Base-by-base conservation (phyloP, 2,113 vertebrate genomes). In the Muscicapa adusta region DNA sequence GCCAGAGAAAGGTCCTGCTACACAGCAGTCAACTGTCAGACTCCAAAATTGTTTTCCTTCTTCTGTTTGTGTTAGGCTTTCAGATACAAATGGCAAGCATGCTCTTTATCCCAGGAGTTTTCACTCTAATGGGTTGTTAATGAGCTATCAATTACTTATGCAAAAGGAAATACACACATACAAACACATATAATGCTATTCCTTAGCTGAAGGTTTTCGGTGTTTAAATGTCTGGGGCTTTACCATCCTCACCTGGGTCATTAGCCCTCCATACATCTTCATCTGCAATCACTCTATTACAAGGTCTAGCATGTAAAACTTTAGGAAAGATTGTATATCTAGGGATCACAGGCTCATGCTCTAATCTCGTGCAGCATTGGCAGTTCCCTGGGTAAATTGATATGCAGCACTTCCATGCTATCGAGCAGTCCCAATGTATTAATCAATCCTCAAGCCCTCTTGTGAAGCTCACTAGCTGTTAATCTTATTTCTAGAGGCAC, bases 91-190 rank as follows among this genome's bases (percentile, higher is more conserved):
- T 38, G 81, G 72, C 66, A 17, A 70, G 26, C 25, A 61, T 81
- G 54, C 34, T 95, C n/a, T 91, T 82, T 36, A 74, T 94, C 84
- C 89, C 93, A 79, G 48, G 83, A 80, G 72, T 62, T 94, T 96
- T 94, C 71, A 61, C 80, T 89, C 65, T 79, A 67, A 73, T 67
- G 54, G 63, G 48, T 86, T 96, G 78, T 85, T 94, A 96, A 96
- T 87, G 83, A 97, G 67, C 62, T 96, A 84, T 86, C 72, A 89
- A 86, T 94, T 91, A 96, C 72, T 85, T 94, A 94, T 89, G 65
- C 73, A 81, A 76, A 94, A 75, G 42, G 29, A 92, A 96, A 93
- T 81, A 47, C 79, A 92, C 42, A 80, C 23, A 58, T 51, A 77
- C 36, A 60, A 77, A 65, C 57, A 63, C 66, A 50, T 84, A 22